Base-by-base conservation (phyloP, 2,888 invertebrate genomes). In the Diogma glabrata region DNA sequence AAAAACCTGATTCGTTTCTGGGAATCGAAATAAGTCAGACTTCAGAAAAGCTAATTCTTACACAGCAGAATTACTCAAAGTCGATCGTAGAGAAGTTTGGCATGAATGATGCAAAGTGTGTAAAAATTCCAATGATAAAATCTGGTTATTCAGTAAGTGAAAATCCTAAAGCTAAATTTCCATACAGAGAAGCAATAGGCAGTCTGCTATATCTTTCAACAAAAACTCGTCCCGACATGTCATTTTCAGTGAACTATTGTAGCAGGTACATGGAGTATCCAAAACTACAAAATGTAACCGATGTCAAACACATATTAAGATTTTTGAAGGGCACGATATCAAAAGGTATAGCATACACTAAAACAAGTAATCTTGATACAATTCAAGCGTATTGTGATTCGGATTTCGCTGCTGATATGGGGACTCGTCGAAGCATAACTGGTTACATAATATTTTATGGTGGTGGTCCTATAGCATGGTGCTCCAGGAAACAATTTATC, bases 371-470 rank as follows among this genome's bases (percentile, higher is more conserved):
- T 7, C 4, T 3, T 10, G n/a, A 36, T 36, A 36, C 16, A 16
- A n/a, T 12, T 14, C 1, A 36, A 4, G 36, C 7, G 8, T 12
- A 14, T 36, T 36, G 36, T 36, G 36, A 28, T 28, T 28, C 28
- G 28, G 28, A 4, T n/a, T 28, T 12, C 28, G 45, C 43, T 24
- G 50, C 26, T 43, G 28, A 50, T 47, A n/a, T n/a, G n/a, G 47
- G 20, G 28, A 46, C 52, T 45, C 49, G 53, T 23, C 54, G 45
- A 51, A 54, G 56, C 52, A 54, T 54, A n/a, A 52, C 51, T 9
- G 55, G 54, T 14, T 54, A 50, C 9, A 9, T 52, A 46, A 51
- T 55, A 49, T 17, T 33, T 23, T 55, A 50, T 19, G 43, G 50
- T 24, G 23, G 30, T n/a, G 51, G n/a, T n/a, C n/a, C n/a, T n/a